These are phyloP conservation scores for Arbacia lixula DNA, from an alignment of 53 echinoderm and acorn worm genomes.

Conservation along the genomic window DNA sequence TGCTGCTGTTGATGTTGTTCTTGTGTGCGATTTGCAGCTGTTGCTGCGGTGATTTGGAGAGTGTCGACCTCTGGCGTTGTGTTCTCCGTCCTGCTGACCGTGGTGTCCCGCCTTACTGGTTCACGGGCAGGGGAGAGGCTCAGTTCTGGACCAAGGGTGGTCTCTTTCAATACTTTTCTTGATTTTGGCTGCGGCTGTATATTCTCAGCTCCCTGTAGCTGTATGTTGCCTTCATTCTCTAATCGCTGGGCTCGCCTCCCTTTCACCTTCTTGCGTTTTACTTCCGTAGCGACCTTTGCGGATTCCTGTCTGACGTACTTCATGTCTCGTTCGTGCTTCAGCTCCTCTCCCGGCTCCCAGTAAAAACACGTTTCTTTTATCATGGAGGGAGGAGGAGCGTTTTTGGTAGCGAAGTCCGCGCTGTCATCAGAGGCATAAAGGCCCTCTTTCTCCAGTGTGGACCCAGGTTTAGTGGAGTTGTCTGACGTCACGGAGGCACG, in stretches of 20 bases:
- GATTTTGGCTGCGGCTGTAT: slow-evolving; percentile 22
- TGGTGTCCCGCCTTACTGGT: background rate
- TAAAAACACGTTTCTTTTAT: slow-evolving; percentile 70
- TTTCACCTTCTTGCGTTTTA: slow-evolving; percentile 17
- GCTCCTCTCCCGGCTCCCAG: slow-evolving; percentile 63
- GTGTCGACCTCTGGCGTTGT: slow-evolving; percentile 34
- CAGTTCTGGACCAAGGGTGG: background rate
- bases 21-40: slow-evolving; percentile 20
- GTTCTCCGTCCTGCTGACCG: background rate
- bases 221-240: slow-evolving; percentile 30
- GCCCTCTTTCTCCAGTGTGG: background rate
- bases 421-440: slow-evolving; percentile 27
- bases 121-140: no score
- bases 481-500: slow-evolving; percentile 14
- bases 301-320: slow-evolving; percentile 54
- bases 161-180: slow-evolving; percentile 22
- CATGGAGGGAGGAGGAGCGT: background rate
- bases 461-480: no score
- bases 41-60: slow-evolving; percentile 5
- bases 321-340: slow-evolving; percentile 49
- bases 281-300: background rate
- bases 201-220: slow-evolving; percentile 23
- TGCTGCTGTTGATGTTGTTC: slow-evolving; percentile 1
- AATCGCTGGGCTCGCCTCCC: slow-evolving; percentile 27
- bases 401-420: background rate